Conservation (phyloP, 2,113 vertebrate genomes). For the Siniperca knerii region DNA sequence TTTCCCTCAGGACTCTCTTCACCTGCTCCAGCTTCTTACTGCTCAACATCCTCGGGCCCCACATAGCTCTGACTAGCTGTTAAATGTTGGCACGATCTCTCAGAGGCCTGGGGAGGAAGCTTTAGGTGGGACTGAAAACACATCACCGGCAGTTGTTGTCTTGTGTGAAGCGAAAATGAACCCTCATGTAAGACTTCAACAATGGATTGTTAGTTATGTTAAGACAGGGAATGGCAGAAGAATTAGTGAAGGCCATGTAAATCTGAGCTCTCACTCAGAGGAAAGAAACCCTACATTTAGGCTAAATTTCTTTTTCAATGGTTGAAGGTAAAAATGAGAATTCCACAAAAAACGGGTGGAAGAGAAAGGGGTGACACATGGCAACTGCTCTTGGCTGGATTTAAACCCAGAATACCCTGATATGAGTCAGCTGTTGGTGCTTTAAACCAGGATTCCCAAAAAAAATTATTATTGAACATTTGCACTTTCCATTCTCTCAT, state of each 20-base stretch:
- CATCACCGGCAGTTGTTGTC: background rate
- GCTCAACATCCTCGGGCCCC: constrained; percentile 55
- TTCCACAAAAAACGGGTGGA: background rate
- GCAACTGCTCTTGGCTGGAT: constrained; percentile 6
- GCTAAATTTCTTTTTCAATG: background rate
- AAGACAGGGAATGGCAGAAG: background rate
- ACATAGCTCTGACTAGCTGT: constrained; percentile 54
- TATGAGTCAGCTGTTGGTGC: constrained; percentile 31
- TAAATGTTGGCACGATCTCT: constrained; percentile 62
- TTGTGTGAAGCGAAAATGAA: constrained; percentile 3
- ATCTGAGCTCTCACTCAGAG: background rate
- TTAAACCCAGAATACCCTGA: constrained; percentile 6
- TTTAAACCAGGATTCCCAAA: constrained; percentile 31
- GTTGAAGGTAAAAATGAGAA: background rate
- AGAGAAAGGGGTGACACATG: background rate
- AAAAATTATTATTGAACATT: too few relatives aligned
- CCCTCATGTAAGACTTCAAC: background rate
- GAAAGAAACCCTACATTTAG: background rate
- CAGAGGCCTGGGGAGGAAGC: constrained; percentile 19
- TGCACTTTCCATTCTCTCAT: too few relatives aligned
- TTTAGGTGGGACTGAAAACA: constrained; percentile 1
- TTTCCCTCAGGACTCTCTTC: constrained; percentile 68
- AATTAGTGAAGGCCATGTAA: background rate
- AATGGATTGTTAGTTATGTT: background rate
- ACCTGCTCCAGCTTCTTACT: constrained; percentile 61